phyloP scores from a whole-genome alignment of 2,797 vertebrate genomes.

The Pyrocephalus nanus region DNA sequence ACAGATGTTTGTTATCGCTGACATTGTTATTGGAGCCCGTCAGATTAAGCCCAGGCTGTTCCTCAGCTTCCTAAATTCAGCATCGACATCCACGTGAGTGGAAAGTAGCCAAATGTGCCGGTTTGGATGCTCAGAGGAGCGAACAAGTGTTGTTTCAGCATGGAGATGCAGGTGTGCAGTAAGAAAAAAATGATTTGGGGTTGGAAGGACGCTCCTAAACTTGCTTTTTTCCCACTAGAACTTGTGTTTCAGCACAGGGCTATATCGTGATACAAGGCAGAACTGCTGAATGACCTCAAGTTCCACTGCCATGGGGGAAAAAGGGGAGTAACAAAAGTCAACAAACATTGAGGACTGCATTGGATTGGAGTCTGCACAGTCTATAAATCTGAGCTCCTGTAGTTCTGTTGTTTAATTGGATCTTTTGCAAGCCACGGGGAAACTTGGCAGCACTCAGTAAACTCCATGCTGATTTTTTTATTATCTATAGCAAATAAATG shows the following conservation, averaged over 20 bases:
- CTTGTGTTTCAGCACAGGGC: background rate
- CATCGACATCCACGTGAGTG: rapidly evolving
- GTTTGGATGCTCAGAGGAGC: background rate
- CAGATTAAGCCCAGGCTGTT: background rate
- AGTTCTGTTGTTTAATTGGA: background rate
- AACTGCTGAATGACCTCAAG: background rate
- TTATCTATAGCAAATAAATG: background rate
- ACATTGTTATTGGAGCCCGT: background rate
- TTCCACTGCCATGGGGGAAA: background rate
- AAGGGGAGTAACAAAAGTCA: background rate
- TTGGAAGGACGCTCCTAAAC: background rate
- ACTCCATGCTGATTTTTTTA: background rate
- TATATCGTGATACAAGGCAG: rapidly evolving
- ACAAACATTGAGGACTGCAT: rapidly evolving
- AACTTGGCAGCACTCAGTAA: background rate
- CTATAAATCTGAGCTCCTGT: background rate
- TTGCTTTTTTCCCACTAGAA: background rate
- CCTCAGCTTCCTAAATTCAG: background rate
- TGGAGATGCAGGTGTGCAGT: background rate
- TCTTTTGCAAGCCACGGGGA: background rate
- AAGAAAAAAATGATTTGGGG: background rate
- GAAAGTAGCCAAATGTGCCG: background rate
- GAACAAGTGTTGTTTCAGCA: background rate
- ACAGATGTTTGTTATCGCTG: rapidly evolving
- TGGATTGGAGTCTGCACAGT: no score